Percentiles rank a stretch among this genome's conserved stretches.
Evolutionary conservation across 2,888 invertebrate species (phyloP).

Genomic region (Sphecodes monilicornis): DNA sequence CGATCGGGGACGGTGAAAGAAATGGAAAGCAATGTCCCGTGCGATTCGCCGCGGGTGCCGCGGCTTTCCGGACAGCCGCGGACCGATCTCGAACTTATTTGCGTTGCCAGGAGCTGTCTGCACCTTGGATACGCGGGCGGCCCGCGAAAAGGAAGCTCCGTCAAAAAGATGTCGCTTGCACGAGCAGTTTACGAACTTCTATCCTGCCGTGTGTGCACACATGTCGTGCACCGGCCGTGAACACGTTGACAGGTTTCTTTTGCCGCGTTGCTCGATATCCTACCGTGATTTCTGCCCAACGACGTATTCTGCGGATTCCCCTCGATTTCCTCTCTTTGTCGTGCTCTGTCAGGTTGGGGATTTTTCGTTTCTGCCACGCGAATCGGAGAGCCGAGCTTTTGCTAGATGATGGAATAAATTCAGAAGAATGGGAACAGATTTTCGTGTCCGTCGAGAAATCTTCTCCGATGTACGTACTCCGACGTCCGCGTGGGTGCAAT

Average conservation of each 20-base stretch:
- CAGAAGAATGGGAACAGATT: background rate
- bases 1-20: conserved; percentile 23
- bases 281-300: background rate
- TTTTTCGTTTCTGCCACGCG: background rate
- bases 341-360: background rate
- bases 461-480: background rate
- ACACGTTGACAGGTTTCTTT: background rate
- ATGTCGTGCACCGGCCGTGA: background rate
- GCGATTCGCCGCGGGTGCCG: background rate
- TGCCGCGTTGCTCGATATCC: background rate
- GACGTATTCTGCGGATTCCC: background rate
- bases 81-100: conserved; percentile 25
- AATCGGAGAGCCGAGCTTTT: background rate
- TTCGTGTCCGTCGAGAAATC: background rate
- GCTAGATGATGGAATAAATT: background rate
- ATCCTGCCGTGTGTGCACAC: background rate
- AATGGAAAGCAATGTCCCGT: conserved; percentile 34
- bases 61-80: background rate
- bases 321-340: background rate
- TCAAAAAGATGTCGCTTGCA: background rate
- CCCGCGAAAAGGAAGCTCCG: background rate
- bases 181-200: conserved; percentile 11
- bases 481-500: background rate
- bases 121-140: background rate
- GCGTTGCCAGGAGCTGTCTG: conserved; percentile 7